Evolutionary conservation across 2,888 invertebrate species (phyloP).

Genomic region (Brenthis ino): DNA sequence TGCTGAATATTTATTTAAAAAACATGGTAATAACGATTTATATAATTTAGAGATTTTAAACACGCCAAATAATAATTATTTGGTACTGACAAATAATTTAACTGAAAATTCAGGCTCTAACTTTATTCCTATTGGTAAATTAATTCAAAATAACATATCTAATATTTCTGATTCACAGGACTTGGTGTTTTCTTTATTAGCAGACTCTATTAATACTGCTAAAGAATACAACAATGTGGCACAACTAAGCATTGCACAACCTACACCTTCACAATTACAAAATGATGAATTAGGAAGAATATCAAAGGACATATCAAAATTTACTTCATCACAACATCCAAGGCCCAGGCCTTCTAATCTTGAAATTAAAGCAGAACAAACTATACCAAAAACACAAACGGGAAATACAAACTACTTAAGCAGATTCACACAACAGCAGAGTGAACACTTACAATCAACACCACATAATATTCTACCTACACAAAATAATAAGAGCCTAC

Average conservation of each 20-base stretch:
- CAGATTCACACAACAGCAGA: slow-evolving; percentile 10
- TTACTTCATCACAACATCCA: slow-evolving; percentile 68
- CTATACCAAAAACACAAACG: neutral
- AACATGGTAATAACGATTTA: slow-evolving; percentile 56
- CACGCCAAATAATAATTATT: slow-evolving; percentile 73
- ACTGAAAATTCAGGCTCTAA: slow-evolving; percentile 49
- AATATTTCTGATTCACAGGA: slow-evolving; percentile 78
- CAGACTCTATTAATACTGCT: slow-evolving; percentile 72
- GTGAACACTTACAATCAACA: slow-evolving; percentile 23
- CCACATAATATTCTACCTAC: slow-evolving; percentile 27
- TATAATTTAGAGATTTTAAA: slow-evolving; percentile 72
- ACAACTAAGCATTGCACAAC: slow-evolving; percentile 56
- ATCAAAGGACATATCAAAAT: slow-evolving; percentile 57
- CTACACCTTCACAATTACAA: slow-evolving; percentile 55
- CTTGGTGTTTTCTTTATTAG: slow-evolving; percentile 71
- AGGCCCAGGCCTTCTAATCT: slow-evolving; percentile 44
- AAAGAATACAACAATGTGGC: slow-evolving; percentile 68
- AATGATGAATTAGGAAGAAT: slow-evolving; percentile 50
- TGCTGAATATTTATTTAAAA: slow-evolving; percentile 68
- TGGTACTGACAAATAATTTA: slow-evolving; percentile 65
- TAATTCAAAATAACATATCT: slow-evolving; percentile 61
- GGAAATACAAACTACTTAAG: slow-evolving; percentile 6
- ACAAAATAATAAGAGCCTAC: slow-evolving; percentile 26
- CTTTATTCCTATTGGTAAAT: slow-evolving; percentile 67
- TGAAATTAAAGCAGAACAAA: slow-evolving; percentile 29